Evolutionary conservation across 2,113 vertebrate genomes (phyloP), one percentile per base, ranked within the genome.

Genomic region (Poicephalus gulielmi): DNA sequence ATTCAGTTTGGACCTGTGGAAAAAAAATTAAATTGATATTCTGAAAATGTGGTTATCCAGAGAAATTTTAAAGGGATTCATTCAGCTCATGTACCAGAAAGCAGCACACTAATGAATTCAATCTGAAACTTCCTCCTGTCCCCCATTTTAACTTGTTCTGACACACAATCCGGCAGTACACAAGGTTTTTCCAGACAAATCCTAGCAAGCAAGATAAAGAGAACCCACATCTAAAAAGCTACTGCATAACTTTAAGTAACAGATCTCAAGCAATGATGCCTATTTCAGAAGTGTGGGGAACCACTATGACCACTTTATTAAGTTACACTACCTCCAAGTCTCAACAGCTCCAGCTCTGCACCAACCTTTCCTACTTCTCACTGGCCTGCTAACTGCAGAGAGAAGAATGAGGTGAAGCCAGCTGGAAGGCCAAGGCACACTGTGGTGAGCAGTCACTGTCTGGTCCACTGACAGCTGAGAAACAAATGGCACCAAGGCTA

Each of bases 1-100:
- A 90, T 99, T 99, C 96, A 99, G 97, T 98, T 99, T 99, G 97
- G 99, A 99, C 98, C 99, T 99, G 90, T 3, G 55, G 71, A 78
- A 83, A 91, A 74, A 79, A n/a, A 0, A 44, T 27, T 25, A 79
- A 76, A 9, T 71, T 17, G n/a, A 22, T 59, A 35, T 68, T 66
- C 62, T 69, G 60, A 67, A 86, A 92, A 55, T 11, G 23, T 6
- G 5, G 30, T 78, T 60, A 73, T n/a, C 22, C 60, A 44, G 66
- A 57, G 23, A 60, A 74, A 53, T 19, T 59, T 74, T 46, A 7
- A 78, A 92, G 47, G 28, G 41, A 28, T 33, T 28, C 11, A 68
- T 46, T 64, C 47, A 59, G 43, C 37, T 74, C 23, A 28, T 1
- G 4, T 24, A 49, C 46, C 44, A 68, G 73, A 76, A 70, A 66